phyloP scores from a whole-genome alignment of 2,113 vertebrate genomes.

The Bufo bufo region DNA sequence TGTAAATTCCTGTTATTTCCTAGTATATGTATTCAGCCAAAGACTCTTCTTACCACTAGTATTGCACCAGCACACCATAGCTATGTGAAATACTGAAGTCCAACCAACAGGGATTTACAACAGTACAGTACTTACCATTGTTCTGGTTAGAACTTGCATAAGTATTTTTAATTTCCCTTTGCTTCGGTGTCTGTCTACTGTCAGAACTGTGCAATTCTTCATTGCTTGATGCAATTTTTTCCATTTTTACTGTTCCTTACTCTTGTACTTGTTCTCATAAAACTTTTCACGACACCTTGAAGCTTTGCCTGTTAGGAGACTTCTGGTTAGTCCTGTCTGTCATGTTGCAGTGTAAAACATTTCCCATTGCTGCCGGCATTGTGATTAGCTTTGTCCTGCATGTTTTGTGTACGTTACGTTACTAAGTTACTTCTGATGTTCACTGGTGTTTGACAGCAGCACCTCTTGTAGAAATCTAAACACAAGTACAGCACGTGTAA shows the following conservation, averaged over 20 bases:
- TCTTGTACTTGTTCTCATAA: neutral
- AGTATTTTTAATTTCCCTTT: constrained; percentile 8
- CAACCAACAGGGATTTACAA: neutral
- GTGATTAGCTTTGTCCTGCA: constrained; percentile 9
- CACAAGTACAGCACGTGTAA: neutral
- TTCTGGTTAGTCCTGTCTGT: constrained; percentile 53
- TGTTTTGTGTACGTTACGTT: constrained; percentile 41
- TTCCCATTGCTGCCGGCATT: neutral
- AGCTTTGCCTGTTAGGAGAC: neutral
- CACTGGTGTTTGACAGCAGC: neutral
- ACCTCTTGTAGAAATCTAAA: neutral
- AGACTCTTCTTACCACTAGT: neutral
- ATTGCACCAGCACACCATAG: neutral
- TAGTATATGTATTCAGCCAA: neutral
- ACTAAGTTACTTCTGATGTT: constrained; percentile 29
- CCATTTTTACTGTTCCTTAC: constrained; percentile 4
- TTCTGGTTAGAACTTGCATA: neutral
- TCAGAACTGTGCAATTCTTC: constrained; percentile 6
- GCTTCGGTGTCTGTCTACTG: neutral
- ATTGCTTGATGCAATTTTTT: neutral
- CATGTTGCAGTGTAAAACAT: constrained; percentile 37
- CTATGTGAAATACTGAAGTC: neutral
- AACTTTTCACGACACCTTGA: neutral
- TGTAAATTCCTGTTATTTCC: neutral
- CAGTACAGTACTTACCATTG: constrained; percentile 8